Evolutionary conservation across 2,113 vertebrate species (phyloP), one percentile per base, ranked within the genome.

Genomic region (Myrmecobius fasciatus): DNA sequence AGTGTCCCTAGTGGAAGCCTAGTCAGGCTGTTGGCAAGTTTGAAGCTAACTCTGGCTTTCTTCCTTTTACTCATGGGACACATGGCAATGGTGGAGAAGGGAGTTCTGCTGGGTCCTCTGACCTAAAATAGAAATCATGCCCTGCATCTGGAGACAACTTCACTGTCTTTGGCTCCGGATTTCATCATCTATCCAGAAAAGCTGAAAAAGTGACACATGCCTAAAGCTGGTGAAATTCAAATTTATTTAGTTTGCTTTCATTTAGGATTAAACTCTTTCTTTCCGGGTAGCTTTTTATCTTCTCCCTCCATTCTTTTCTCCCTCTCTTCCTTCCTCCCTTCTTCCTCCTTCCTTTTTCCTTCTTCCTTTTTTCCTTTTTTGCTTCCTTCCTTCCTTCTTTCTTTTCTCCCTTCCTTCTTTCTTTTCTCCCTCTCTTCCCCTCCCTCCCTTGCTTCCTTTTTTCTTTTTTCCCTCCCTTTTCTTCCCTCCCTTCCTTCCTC

Each of bases 351-450:
- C 60, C 43, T 0, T 25, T 8, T 5, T 1, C n/a, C 3, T 3
- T 1, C 0, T 4, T 6, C 4, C 60, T 1, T 17, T 3, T 12
- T 1, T 5, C 1, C 60, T 5, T 1, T 2, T 0, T 11, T 53
- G 0, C 2, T 2, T 36, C 31, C 25, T 17, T 31, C 9, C 28
- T 9, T 56, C 25, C 53, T 36, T 3, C 25, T 1, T 31, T 0
- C 28, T 5, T 56, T 7, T 25, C 25, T 28, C 5, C 53, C 24
- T 53, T 25, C 24, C 5, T 53, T 22, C 24, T 6, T 53, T 6
- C 54, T 1, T 10, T 11, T 2, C 26, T 10, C 11, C 54, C 24
- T 56, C 26, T 8, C 6, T 53, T 24, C 3, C 22, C 54, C 26
- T 56, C 10, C 25, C 54, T 56, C 2, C 53, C 25, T 54, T 25